Conservation (phyloP, 2,797 vertebrate genomes). For the Cuniculus paca region DNA sequence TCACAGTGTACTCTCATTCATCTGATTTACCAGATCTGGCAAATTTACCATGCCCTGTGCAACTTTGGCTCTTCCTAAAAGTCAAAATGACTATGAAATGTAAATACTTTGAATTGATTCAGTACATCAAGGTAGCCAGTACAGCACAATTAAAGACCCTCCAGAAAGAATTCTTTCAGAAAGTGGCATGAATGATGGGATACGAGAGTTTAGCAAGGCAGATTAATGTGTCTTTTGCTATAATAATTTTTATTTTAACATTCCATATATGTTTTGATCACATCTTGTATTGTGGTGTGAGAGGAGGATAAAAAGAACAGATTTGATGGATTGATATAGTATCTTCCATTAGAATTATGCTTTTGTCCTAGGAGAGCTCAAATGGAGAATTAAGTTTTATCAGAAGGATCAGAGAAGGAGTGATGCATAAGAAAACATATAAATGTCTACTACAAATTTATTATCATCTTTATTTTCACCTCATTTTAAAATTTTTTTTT, state of each 20-base stretch:
- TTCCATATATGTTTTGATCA: neutral
- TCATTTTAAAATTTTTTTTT: neutral
- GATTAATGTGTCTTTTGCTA: neutral
- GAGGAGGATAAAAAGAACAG: neutral
- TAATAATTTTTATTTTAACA: neutral
- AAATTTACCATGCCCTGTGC: too few species aligned
- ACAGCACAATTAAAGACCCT: neutral
- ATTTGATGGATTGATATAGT: neutral
- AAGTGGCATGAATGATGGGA: neutral
- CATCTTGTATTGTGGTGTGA: neutral
- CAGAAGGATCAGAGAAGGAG: neutral
- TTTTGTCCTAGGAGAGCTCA: fast-evolving
- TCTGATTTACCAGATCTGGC: neutral
- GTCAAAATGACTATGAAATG: neutral
- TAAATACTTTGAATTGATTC: neutral
- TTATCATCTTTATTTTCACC: neutral
- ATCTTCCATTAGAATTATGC: neutral
- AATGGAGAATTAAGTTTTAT: neutral
- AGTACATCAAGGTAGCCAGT: neutral
- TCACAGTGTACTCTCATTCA: neutral
- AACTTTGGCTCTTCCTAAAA: neutral
- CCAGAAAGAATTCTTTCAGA: neutral
- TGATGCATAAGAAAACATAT: neutral
- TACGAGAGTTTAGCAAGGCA: neutral
- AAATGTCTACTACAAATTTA: neutral